Percentiles rank a stretch among this genome's conserved stretches.
phyloP scores from a whole-genome alignment of 2,888 invertebrate genomes.

The Hypsopygia costalis region DNA sequence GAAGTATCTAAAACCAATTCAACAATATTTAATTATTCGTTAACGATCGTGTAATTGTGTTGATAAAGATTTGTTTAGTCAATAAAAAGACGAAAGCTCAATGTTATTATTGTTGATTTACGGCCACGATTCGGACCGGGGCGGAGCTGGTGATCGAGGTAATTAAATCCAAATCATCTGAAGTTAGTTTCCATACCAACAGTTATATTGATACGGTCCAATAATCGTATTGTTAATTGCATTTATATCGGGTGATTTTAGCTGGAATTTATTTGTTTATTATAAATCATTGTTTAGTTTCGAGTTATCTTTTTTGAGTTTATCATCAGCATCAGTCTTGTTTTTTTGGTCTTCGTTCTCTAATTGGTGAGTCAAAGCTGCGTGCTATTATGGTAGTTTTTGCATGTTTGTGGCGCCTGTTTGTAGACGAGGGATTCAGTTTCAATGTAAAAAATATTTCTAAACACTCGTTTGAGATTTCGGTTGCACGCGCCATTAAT shows the following conservation, averaged over 20 bases:
- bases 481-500: conserved; percentile 78
- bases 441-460: conserved; percentile 62
- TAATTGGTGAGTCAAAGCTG: conserved; percentile 48
- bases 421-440: conserved; percentile 47
- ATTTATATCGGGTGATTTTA: conserved; percentile 43
- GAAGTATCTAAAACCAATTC: conserved; percentile 33
- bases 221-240: conserved; percentile 55
- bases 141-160: conserved; percentile 59
- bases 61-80: conserved; percentile 71
- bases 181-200: conserved; percentile 49
- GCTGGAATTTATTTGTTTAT: conserved; percentile 37
- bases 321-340: background rate
- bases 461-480: conserved; percentile 65
- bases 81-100: conserved; percentile 54
- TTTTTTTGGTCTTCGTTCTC: conserved; percentile 24
- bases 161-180: conserved; percentile 69
- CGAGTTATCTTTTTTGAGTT: conserved; percentile 19
- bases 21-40: conserved; percentile 47
- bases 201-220: conserved; percentile 56
- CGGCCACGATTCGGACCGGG: conserved; percentile 51
- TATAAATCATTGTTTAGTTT: conserved; percentile 38
- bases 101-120: conserved; percentile 69
- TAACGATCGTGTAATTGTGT: conserved; percentile 73
- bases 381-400: conserved; percentile 42
- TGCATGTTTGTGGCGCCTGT: conserved; percentile 59